Conservation (phyloP, 2,888 invertebrate genomes). For the Nomada ferruginata region DNA sequence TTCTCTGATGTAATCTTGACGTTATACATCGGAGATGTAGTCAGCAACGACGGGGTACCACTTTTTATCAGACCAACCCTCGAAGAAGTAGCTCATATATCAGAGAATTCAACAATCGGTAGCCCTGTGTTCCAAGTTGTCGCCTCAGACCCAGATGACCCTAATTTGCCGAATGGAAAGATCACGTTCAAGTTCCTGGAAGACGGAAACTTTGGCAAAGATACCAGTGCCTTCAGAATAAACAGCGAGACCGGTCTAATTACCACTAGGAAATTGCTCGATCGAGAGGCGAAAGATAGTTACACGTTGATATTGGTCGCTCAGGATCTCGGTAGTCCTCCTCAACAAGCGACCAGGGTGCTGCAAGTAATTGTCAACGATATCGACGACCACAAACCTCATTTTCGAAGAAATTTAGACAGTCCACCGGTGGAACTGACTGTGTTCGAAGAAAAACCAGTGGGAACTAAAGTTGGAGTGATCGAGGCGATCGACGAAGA, state of each 20-base stretch:
- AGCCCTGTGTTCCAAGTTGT: slow-evolving; percentile 91
- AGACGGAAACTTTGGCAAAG: slow-evolving; percentile 86
- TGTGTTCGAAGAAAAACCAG: slow-evolving; percentile 88
- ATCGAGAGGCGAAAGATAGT: slow-evolving; percentile 90
- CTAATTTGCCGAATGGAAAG: slow-evolving; percentile 90
- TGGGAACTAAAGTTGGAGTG: slow-evolving; percentile 88
- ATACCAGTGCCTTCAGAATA: slow-evolving; percentile 79
- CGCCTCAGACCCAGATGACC: slow-evolving; percentile 92
- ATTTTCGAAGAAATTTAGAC: slow-evolving; percentile 89
- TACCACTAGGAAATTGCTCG: slow-evolving; percentile 88
- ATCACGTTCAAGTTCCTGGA: slow-evolving; percentile 90
- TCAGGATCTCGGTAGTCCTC: slow-evolving; percentile 91
- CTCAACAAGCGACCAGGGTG: slow-evolving; percentile 90
- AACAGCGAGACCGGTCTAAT: slow-evolving; percentile 88
- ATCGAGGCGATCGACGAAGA: slow-evolving; percentile 91
- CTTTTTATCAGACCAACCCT: slow-evolving; percentile 89
- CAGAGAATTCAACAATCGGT: slow-evolving; percentile 91
- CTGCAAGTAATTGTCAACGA: slow-evolving; percentile 89
- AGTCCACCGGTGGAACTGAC: slow-evolving; percentile 87
- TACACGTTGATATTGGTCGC: slow-evolving; percentile 93
- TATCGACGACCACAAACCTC: slow-evolving; percentile 92
- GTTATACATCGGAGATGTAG: slow-evolving; percentile 91
- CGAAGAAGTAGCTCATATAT: slow-evolving; percentile 89
- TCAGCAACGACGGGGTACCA: slow-evolving; percentile 92
- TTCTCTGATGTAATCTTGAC: slow-evolving; percentile 87